phyloP scores from a whole-genome alignment of 2,797 vertebrate species.

The Amblyopsis hoosieri region DNA sequence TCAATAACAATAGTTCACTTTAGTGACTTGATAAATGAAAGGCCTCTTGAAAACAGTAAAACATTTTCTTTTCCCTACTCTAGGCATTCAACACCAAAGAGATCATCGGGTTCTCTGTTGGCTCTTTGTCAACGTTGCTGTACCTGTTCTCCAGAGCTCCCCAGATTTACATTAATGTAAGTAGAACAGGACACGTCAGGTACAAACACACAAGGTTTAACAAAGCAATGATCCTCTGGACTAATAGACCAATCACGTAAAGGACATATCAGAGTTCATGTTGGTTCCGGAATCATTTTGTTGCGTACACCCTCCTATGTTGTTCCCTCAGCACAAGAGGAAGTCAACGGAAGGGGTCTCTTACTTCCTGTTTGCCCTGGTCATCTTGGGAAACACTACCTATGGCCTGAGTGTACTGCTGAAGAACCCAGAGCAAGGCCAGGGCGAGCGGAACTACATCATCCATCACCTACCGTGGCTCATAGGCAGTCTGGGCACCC shows the following conservation, averaged over 20 bases:
- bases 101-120: conserved; percentile 87
- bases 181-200: conserved; percentile 44
- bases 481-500: conserved; percentile 92
- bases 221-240: too few relatives aligned
- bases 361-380: conserved; percentile 88
- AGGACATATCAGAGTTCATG: too few relatives aligned
- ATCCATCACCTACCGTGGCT: conserved; percentile 96
- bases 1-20: neutral
- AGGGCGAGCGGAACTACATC: conserved; percentile 82
- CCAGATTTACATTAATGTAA: conserved; percentile 94
- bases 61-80: neutral
- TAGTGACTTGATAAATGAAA: too few relatives aligned
- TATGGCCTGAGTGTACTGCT: conserved; percentile 90
- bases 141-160: conserved; percentile 91
- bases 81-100: conserved; percentile 86
- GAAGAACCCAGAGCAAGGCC: conserved; percentile 86
- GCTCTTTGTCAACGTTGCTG: conserved; percentile 88
- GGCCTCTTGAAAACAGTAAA: too few relatives aligned
- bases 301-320: neutral
- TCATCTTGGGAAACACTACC: conserved; percentile 89
- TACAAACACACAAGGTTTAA: too few relatives aligned
- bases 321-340: conserved; percentile 80
- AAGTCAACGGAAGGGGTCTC: conserved; percentile 91
- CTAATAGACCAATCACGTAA: too few relatives aligned
- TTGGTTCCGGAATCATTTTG: neutral